Percentiles rank a stretch among this genome's conserved stretches.
Conservation (phyloP, 2,113 vertebrate species). For the Alexandromys fortis region DNA sequence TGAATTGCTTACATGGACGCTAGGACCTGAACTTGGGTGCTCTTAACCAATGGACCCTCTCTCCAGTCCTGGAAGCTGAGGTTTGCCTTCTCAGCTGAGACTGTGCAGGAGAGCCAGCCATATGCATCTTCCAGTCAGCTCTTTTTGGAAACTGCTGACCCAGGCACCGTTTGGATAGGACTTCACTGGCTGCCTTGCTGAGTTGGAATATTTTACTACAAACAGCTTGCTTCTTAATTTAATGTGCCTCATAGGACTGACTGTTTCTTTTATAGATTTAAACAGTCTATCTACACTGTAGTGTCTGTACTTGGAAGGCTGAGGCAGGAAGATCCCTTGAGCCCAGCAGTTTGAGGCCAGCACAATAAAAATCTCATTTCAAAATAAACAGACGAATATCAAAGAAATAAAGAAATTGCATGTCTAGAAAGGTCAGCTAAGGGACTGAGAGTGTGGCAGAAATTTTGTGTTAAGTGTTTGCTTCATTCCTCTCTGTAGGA, state of each 20-base stretch:
- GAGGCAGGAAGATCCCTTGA: not conserved
- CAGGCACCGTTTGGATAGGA: conserved; percentile 12
- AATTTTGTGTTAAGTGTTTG: not conserved
- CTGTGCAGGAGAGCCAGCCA: not conserved
- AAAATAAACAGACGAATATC: not conserved
- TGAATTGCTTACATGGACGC: not conserved
- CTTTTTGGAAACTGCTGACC: not conserved
- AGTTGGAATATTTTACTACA: not conserved
- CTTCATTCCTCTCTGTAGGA: not conserved
- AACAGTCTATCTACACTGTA: not conserved
- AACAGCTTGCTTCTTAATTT: not conserved
- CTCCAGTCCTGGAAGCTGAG: not conserved
- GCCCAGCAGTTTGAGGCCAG: not conserved
- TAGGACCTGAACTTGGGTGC: not conserved
- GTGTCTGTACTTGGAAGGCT: not conserved
- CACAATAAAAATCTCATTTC: not conserved
- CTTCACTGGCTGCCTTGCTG: not conserved
- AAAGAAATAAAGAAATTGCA: not conserved
- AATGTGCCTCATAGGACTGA: conserved; percentile 9
- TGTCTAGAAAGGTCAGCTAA: not conserved
- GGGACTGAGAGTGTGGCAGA: not conserved
- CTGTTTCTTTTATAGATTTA: not conserved
- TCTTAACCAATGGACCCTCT: not conserved
- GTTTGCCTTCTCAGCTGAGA: not conserved
- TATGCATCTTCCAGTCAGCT: not conserved